Evolutionary conservation across 2,113 vertebrate species (phyloP).

Genomic region (Urocolius indicus): DNA sequence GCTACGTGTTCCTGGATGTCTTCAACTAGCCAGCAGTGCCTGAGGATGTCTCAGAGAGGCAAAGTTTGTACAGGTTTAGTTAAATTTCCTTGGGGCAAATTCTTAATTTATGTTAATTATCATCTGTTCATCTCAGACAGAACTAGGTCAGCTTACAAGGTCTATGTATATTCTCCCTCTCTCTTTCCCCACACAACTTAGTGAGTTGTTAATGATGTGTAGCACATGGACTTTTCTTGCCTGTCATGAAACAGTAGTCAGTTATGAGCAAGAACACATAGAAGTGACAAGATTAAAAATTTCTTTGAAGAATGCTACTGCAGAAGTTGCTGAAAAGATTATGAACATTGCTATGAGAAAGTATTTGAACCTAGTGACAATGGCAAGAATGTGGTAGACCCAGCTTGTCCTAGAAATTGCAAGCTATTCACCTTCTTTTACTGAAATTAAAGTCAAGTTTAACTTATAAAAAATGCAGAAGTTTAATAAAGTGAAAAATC

Average conservation of each 20-base stretch:
- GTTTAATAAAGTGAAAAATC: background rate
- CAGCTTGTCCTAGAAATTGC: background rate
- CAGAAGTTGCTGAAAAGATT: background rate
- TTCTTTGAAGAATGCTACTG: background rate
- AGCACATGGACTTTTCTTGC: background rate
- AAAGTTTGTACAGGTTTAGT: background rate
- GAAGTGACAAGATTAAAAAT: background rate
- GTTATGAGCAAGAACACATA: background rate
- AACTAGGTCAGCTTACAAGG: background rate
- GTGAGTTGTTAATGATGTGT: background rate
- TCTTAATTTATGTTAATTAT: background rate
- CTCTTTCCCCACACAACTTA: background rate
- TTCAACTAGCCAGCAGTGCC: background rate
- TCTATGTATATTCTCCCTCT: background rate
- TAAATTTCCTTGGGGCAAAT: background rate
- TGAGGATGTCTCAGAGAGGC: background rate
- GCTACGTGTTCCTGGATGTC: background rate
- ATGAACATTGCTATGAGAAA: background rate
- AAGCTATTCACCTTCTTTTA: background rate
- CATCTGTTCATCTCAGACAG: background rate
- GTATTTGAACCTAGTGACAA: background rate
- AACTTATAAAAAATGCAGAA: background rate
- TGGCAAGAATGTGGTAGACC: background rate
- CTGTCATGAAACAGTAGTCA: background rate
- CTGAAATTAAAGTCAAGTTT: background rate